Percentiles rank a stretch among this genome's conserved stretches.
Evolutionary conservation across 2,888 invertebrate species (phyloP).

Genomic region (Drosophila borealis): DNA sequence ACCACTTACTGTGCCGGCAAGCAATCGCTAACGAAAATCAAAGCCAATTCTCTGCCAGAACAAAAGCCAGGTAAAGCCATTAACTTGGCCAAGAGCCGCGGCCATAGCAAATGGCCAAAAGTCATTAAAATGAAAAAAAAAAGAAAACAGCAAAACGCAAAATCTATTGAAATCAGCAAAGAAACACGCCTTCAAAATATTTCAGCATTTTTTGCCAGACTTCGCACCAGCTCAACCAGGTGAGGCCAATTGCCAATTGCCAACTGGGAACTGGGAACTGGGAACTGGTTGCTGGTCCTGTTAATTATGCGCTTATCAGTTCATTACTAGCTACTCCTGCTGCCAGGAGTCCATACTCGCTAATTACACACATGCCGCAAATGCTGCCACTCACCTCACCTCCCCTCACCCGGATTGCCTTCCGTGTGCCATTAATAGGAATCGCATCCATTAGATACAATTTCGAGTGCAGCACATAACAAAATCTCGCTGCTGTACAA

Average conservation of each 20-base stretch:
- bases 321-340: constrained; percentile 62
- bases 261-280: background rate
- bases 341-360: constrained; percentile 14
- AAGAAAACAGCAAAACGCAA: too few species aligned
- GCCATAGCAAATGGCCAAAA: constrained; percentile 57
- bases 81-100: constrained; percentile 33
- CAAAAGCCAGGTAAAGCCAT: constrained; percentile 67
- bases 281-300: constrained; percentile 37
- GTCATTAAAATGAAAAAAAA: constrained; percentile 69
- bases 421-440: constrained; percentile 62
- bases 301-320: constrained; percentile 80
- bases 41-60: constrained; percentile 57
- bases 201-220: constrained; percentile 20
- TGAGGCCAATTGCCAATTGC: background rate
- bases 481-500: constrained; percentile 16
- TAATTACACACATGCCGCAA: constrained; percentile 39
- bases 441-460: constrained; percentile 60
- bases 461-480: constrained; percentile 24
- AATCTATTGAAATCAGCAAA: constrained; percentile 70
- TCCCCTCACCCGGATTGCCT: constrained; percentile 27
- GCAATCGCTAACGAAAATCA: constrained; percentile 16
- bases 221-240: constrained; percentile 29
- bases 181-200: constrained; percentile 69
- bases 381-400: constrained; percentile 33
- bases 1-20: constrained; percentile 23